Evolutionary conservation across 2,797 vertebrate genomes (phyloP), one percentile per base, ranked within the genome.

Genomic region (Neosilurus hyrtlii): DNA sequence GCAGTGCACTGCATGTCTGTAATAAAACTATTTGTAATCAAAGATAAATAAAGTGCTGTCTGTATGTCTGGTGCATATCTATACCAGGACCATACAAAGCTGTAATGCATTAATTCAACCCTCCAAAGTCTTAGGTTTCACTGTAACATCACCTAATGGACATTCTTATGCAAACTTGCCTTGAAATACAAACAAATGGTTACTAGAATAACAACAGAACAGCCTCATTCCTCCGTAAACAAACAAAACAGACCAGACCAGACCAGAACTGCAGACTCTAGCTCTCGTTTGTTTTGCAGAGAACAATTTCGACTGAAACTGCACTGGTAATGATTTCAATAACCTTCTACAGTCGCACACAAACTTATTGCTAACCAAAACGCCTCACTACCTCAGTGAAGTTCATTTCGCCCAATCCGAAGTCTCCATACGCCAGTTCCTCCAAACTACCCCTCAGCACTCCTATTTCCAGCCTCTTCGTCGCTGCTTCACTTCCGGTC

Each of bases 401-500:
- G 82, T 66, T 79, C 62, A 79, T 79, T 79, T 83, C 82, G 59
- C 82, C 59, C 67, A 65, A 59, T 72, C 26, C 61, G 24, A 65
- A 84, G 77, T 24, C 57, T 68, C 56, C 67, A 71, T 74, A 30
- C 24, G 30, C 9, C 76, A 30, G 62, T 22, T 52, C 62, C 62
- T 79, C 76, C 76, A 79, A 20, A 79, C 61, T 65, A 43, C 43
- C 81, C 78, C 79, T 83, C 20, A 68, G 70, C 63, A 26, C 80
- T 79, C 83, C 65, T 70, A 62, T 73, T 82, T 84, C 59, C 37
- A 78, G 59, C 59, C 37, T 26, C 61, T 26, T 63, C 75, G 59
- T 51, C 49, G 18, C 16, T 1, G 49, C 49, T 26, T 49, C 90
- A 88, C 89, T 89, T 80, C 89, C 90, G 12, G 90, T 91, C 92